Evolutionary conservation across 2,797 vertebrate species (phyloP), one percentile per base, ranked within the genome.

Genomic region (Cercopithecus mitis): DNA sequence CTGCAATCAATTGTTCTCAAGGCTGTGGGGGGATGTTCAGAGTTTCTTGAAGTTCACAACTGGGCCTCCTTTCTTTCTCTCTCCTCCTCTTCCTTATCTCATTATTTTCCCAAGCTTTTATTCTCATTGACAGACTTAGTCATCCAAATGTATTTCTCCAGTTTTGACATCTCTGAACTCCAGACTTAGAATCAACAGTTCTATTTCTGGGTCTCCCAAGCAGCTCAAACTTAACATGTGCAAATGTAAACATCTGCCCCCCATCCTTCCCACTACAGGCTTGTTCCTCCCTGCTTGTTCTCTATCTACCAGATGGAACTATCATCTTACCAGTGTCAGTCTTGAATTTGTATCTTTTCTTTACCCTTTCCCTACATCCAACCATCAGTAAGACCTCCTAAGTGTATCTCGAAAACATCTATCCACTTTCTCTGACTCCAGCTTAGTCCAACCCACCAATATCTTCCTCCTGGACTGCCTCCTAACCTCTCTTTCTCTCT

Each of bases 1-100:
- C 11, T 55, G 36, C 6, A 13, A 39, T 24, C 6, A 13, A 45
- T 24, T 57, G 2, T 33, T 85, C 33, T 67, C 45, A 80, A 39
- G 64, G 30, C 4, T 22, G 2, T 7, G 0, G 6, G 7, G 5
- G 8, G 2, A 6, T 19, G 1, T 81, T 22, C 22, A 8, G 70
- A 17, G 43, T 33, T 81, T 55, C 41, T 90, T 41, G 6, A 36
- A 36, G 22, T 45, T 87, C 45, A 64, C 8, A 50, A 22, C 24
- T 72, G 12, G 11, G 50, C 0, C 30, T 45, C 27, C 14, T n/a
- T 80, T 79, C 52, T 64, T 64, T 85, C 52, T 47, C 14, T 41
- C 20, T 39, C 61, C 39, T 30, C 43, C 2, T 25, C 12, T 52
- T 8, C 55, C 7, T 47, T 5, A 47, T 72, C 20, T 72, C 83